Evolutionary conservation across 2,113 vertebrate species (phyloP), one percentile per base, ranked within the genome.

Genomic region (Pimephales promelas): DNA sequence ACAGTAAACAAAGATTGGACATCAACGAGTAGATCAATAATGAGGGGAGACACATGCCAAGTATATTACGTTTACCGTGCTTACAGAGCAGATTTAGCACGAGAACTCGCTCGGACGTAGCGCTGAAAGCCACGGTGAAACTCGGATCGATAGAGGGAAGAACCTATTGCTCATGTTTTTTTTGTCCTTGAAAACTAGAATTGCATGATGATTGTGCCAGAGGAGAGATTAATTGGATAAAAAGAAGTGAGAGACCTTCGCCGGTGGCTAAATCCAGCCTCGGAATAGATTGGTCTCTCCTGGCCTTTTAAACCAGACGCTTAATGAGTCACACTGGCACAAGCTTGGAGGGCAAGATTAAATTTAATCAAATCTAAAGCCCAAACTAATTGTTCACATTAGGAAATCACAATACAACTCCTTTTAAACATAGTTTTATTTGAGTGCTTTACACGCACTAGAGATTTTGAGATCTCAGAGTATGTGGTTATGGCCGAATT

Each of bases 41-140:
- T 89, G n/a, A n/a, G 70, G 90, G 89, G 76, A 86, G 91, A 92
- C 90, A 86, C 84, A 87, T 90, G 91, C 89, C 91, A 92, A 94
- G 89, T 84, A 84, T 90, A 89, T 92, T 93, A 93, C 91, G 92
- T 91, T 86, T 82, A 81, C 59, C 59, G 66, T 86, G 88, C 92
- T 89, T 80, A 92, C 90, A 90, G 92, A 93, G 89, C 88, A 88
- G 90, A 93, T 92, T 92, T 91, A 89, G 87, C 90, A 34, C 31
- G 4, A 34, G 31, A 89, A 86, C 88, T 92, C 9, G 76, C 81
- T 90, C 90, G 83, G 86, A 91, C 91, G 90, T 91, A 49, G 82
- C 70, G 68, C 66, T 59, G 83, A 52, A 76, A 31, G 56, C 75
- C 16, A 26, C 11, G 14, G 22, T 57, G 36, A 57, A 31, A 5